Evolutionary conservation across 2,797 vertebrate species (phyloP).

Genomic region (Pseudocheirus occidentalis): DNA sequence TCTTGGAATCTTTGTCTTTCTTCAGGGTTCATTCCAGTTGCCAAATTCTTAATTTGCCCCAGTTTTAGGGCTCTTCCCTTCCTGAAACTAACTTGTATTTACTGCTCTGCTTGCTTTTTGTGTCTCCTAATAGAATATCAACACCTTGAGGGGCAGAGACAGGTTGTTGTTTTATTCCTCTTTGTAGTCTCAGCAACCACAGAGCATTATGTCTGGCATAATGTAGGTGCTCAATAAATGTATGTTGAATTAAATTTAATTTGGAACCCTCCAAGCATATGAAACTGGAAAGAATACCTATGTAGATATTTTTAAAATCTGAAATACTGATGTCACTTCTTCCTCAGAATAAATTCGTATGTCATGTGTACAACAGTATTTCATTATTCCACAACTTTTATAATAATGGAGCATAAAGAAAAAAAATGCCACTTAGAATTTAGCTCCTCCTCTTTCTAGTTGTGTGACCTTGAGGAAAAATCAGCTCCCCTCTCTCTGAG

Average conservation of each 20-base stretch:
- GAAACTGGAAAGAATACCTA: neutral
- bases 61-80: neutral
- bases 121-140: slow-evolving; percentile 7
- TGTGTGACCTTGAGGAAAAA: neutral
- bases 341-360: neutral
- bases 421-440: neutral
- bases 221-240: neutral
- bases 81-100: slow-evolving; percentile 31
- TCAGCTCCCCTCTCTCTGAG: neutral
- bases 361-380: neutral
- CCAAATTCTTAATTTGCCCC: neutral
- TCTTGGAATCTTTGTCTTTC: neutral
- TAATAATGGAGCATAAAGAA: neutral
- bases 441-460: neutral
- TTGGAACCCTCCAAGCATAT: neutral
- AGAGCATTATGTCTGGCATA: neutral
- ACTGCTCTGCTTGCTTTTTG: slow-evolving; percentile 26
- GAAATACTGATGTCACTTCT: neutral
- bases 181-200: slow-evolving; percentile 7
- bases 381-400: neutral
- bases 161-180: neutral
- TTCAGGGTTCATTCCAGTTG: neutral
- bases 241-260: neutral
- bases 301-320: neutral
- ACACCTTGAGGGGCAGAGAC: neutral